phyloP scores from a whole-genome alignment of 1,140 invertebrate species.

The Papilio glaucus region DNA sequence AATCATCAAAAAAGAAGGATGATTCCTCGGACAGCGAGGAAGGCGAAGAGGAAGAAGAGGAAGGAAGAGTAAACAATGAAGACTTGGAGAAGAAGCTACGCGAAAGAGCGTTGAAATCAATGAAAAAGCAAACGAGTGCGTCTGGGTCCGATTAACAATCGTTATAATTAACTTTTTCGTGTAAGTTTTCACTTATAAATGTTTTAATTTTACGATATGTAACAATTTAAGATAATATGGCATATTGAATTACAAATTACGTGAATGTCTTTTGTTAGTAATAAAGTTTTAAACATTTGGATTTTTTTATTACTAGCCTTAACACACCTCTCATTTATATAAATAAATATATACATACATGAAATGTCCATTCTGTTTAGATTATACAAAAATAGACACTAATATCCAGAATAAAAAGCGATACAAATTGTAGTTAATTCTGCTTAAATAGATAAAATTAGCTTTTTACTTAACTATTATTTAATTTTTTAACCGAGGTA shows the following conservation, averaged over 20 bases:
- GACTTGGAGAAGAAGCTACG: conserved; percentile 93
- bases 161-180: conserved; percentile 5
- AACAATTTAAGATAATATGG: conserved; percentile 62
- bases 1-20: conserved; percentile 86
- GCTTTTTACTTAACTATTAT: no score
- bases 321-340: no score
- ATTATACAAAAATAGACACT: no score
- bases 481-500: no score
- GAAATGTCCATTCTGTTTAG: no score
- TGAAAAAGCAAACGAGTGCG: conserved; percentile 84
- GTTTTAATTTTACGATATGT: conserved; percentile 56
- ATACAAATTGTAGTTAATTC: no score
- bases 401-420: no score
- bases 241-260: conserved; percentile 62
- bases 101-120: conserved; percentile 91
- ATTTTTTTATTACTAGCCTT: conserved; percentile 45
- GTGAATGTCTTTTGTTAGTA: conserved; percentile 75
- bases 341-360: no score
- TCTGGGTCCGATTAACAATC: conserved; percentile 75
- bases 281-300: conserved; percentile 61
- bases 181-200: conserved; percentile 35
- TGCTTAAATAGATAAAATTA: no score
- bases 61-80: conserved; percentile 89
- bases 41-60: conserved; percentile 87
- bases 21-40: conserved; percentile 87